Conservation (phyloP, 1,140 invertebrate species). For the silkworm (Bombyx mori) region DNA sequence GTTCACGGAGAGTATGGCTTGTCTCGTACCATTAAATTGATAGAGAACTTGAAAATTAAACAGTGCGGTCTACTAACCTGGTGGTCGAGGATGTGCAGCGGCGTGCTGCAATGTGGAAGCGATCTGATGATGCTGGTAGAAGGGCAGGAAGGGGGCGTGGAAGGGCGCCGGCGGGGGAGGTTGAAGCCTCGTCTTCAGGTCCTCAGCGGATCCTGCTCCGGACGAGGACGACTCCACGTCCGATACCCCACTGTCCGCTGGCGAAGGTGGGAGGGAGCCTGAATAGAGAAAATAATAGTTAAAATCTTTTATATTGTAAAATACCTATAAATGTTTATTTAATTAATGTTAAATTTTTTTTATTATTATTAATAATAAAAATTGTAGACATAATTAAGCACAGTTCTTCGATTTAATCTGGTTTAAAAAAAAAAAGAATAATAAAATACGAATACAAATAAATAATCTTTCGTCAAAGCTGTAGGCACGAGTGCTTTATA, state of each 20-base stretch:
- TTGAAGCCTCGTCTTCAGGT: constrained; percentile 86
- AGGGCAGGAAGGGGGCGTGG: constrained; percentile 64
- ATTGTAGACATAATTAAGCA: background rate
- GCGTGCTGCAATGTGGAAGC: constrained; percentile 58
- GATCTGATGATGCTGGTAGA: constrained; percentile 67
- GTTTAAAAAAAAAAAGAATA: background rate
- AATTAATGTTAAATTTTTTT: too few species aligned
- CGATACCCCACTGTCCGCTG: constrained; percentile 96
- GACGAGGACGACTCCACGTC: constrained; percentile 96
- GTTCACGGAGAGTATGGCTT: too few species aligned
- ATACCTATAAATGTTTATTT: too few species aligned
- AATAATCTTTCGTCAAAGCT: constrained; percentile 3
- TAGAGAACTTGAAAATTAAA: too few species aligned
- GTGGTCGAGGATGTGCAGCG: constrained; percentile 54
- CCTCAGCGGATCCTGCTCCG: constrained; percentile 90
- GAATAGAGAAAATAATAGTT: constrained; percentile 9
- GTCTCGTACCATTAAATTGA: too few species aligned
- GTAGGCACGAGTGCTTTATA: too few species aligned
- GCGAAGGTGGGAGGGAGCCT: constrained; percentile 96
- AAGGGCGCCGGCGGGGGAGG: constrained; percentile 58
- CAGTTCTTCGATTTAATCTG: background rate
- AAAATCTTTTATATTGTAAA: background rate
- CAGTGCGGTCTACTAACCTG: constrained; percentile 35
- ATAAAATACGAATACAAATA: background rate
- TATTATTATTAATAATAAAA: background rate